These are phyloP conservation scores for Molossus alvarezi DNA, from an alignment of 2,797 vertebrate species.

Conservation along the genomic window DNA sequence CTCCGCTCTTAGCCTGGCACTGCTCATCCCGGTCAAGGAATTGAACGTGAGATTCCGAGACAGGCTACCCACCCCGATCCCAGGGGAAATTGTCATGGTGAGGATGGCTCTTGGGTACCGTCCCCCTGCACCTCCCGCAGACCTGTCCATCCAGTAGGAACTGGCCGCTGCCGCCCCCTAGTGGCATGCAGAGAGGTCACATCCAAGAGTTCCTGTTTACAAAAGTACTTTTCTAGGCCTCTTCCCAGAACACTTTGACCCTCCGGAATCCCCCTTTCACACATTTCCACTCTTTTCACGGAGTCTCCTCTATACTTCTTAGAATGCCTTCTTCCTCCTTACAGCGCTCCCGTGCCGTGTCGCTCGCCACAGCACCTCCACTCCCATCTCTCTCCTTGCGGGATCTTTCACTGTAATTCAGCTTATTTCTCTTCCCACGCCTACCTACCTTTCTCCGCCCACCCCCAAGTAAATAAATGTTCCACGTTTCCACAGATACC, in stretches of 20 bases:
- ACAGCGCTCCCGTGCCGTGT: background rate
- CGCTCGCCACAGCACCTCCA: background rate
- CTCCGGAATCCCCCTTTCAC: background rate
- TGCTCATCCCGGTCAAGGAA: constrained; percentile 96
- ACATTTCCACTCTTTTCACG: background rate
- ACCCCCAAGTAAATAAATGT: background rate
- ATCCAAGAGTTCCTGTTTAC: background rate
- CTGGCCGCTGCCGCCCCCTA: constrained; percentile 69
- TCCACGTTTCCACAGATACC: background rate
- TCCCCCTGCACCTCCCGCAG: background rate
- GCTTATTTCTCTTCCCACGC: background rate
- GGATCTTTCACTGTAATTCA: background rate
- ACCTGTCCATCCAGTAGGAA: background rate
- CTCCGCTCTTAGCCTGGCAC: constrained; percentile 93
- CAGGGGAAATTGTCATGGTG: constrained; percentile 93
- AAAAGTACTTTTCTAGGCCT: background rate
- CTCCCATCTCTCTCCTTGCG: background rate
- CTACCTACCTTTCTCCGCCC: background rate
- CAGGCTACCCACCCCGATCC: constrained; percentile 94
- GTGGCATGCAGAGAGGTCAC: constrained; percentile 16
- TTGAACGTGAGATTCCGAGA: constrained; percentile 94
- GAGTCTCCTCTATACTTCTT: background rate
- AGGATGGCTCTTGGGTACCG: background rate
- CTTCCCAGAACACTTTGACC: background rate
- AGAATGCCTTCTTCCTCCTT: background rate